Evolutionary conservation across 2,888 invertebrate species (phyloP).

Genomic region (Azorinus chamasolen): DNA sequence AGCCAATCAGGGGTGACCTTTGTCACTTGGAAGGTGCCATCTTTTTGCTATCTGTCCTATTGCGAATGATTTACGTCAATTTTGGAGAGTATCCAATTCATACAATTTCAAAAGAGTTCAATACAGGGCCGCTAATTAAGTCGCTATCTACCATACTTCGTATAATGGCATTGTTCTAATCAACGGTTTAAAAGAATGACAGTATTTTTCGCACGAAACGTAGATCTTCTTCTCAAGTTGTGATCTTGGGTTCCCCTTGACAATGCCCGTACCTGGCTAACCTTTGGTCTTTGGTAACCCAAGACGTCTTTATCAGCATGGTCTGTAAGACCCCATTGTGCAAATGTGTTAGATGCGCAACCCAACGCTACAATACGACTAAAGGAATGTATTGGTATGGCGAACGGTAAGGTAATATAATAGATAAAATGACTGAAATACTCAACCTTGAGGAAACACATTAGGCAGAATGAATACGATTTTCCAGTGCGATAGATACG

Average conservation of each 20-base stretch:
- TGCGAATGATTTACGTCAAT: slow-evolving; percentile 53
- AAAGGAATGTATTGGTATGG: too few relatives aligned
- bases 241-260: slow-evolving; percentile 41
- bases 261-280: slow-evolving; percentile 54
- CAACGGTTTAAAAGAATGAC: slow-evolving; percentile 51
- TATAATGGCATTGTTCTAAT: slow-evolving; percentile 53
- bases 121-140: slow-evolving; percentile 58
- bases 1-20: slow-evolving; percentile 56
- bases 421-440: too few relatives aligned
- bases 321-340: slow-evolving; percentile 47
- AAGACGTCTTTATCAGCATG: slow-evolving; percentile 39
- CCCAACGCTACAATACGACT: too few relatives aligned
- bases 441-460: too few relatives aligned
- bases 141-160: slow-evolving; percentile 37
- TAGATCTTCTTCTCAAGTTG: slow-evolving; percentile 40
- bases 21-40: slow-evolving; percentile 60
- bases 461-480: too few relatives aligned
- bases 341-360: slow-evolving; percentile 42
- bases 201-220: slow-evolving; percentile 51
- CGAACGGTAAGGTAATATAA: too few relatives aligned
- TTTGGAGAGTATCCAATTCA: slow-evolving; percentile 47
- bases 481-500: too few relatives aligned
- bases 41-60: slow-evolving; percentile 50
- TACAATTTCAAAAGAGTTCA: slow-evolving; percentile 29
- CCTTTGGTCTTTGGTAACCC: slow-evolving; percentile 52